These are phyloP conservation scores for Tethya wilhelma DNA, from an alignment of 37 sponge, comb jelly and placozoan species.

Conservation along the genomic window DNA sequence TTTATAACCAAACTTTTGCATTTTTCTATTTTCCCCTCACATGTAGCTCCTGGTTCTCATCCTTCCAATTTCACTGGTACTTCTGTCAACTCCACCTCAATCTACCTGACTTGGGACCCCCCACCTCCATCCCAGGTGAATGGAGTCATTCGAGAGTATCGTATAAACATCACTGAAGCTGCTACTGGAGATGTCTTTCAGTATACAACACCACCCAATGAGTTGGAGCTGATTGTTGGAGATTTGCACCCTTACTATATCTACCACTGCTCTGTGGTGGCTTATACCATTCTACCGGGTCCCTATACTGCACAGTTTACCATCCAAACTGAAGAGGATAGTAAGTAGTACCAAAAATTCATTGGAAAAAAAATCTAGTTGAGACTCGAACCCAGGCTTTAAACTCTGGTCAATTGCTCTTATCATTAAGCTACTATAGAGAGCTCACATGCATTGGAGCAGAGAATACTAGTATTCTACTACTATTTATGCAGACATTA, in stretches of 20 bases:
- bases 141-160: slow-evolving; percentile 47
- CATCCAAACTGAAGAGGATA: slow-evolving; percentile 24
- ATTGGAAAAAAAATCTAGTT: too few species aligned
- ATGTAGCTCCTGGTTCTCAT: slow-evolving; percentile 15
- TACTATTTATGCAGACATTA: too few species aligned
- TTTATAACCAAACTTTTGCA: too few species aligned
- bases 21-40: too few species aligned
- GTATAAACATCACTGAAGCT: slow-evolving; percentile 33
- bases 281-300: slow-evolving; percentile 39
- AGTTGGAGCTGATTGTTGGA: slow-evolving; percentile 29
- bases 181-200: slow-evolving; percentile 8
- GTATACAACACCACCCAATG: neutral
- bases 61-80: slow-evolving; percentile 30
- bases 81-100: slow-evolving; percentile 39
- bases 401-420: too few species aligned
- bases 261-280: slow-evolving; percentile 31
- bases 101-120: slow-evolving; percentile 43
- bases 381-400: too few species aligned
- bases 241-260: slow-evolving; percentile 43
- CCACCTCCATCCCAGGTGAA: slow-evolving; percentile 31
- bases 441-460: too few species aligned
- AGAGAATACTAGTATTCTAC: too few species aligned
- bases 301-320: slow-evolving; percentile 34
- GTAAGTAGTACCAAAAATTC: too few species aligned
- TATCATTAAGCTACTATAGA: too few species aligned